Base-by-base conservation (phyloP, 2,888 invertebrate genomes). In the Loripinus fragilis region DNA sequence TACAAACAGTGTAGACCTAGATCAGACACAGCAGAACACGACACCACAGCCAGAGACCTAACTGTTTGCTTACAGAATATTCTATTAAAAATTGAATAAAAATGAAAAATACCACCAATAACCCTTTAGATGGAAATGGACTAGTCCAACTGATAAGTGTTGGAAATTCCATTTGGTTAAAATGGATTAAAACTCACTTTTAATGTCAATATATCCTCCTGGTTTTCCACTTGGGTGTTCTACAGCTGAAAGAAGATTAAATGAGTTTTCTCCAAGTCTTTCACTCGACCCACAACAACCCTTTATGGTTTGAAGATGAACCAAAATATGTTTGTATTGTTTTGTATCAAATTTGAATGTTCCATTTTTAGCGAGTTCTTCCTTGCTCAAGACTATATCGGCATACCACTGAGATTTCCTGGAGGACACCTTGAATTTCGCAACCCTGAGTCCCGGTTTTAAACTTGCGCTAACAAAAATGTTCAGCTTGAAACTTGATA, bases 401-500 rank as follows among this genome's bases (percentile, higher is more conserved):
- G n/a, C 0, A 17, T 28, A 17, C 23, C 33, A 23, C 42, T 1
- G 41, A 3, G 28, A 0, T 2, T n/a, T 45, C 12, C 41, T 33
- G 30, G 41, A 33, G 1, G 50, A 30, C 0, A 12, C 8, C 2
- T 28, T 50, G 41, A 50, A n/a, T 12, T 2, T 48, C 10, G 25
- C 7, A 10, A 69, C 2, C 12, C 41, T 66, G 45, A 20, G 7
- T 3, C n/a, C 28, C 20, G 15, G 28, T 38, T 2, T 68, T 38
- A 0, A 20, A 25, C 42, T 30, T 15, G 68, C 48, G 25, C 68
- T 68, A n/a, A 76, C 69, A 35, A 69, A 72, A 0, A 86, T 10
- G 50, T 78, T 79, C 17, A 90, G 74, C 35, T 78, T 84, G 35
- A 85, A 86, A 38, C 87, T 87, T 25, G 48, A 17, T 15, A n/a